Base-by-base conservation (phyloP, 2,888 invertebrate genomes). In the Yponomeuta malinellus region DNA sequence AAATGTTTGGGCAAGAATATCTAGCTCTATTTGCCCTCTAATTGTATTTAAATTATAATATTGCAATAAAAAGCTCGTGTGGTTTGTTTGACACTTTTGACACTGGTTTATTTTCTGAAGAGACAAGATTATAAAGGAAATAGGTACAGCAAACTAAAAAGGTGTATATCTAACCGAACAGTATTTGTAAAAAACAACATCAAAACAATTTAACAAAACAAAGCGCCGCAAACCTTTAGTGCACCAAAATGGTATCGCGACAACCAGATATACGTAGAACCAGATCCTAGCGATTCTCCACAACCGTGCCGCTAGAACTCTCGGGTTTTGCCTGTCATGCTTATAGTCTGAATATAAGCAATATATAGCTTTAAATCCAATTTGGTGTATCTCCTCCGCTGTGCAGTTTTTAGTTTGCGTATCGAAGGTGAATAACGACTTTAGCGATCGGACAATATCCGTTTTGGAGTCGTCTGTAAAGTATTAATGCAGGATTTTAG, bases 231-330 rank as follows among this genome's bases (percentile, higher is more conserved):
- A 59, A 88, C 89, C 89, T 85, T 79, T 83, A 5, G 83, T 86
- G 72, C 85, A 88, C 88, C 88, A 90, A 67, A 89, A 75, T 33
- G 89, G 88, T n/a, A 87, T 71, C 23, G 88, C 88, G 8, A 89
- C 73, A 1, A 74, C 71, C 2, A 85, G 73, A 73, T 88, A 89
- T 4, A 88, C 77, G 2, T 81, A 12, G 10, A 83, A 73, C 86
- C 87, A 88, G 75, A 87, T 80, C 71, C 79, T 78, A 15, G 80
- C 67, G 43, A 84, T 79, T 63, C 74, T 79, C 82, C 81, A 82
- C 6, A 85, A 48, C 2, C 78, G 75, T 15, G 70, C 64, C 3
- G 75, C 71, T 33, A 81, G 70, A 2, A 73, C 73, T 63, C 72
- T 71, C 2, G 78, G 59, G 29, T 73, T 73, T 37, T 75, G 75